Percentiles rank a stretch among this genome's conserved stretches.
These are phyloP conservation scores for Melitaea athalia DNA, from an alignment of 2,888 invertebrate species.

Conservation along the genomic window DNA sequence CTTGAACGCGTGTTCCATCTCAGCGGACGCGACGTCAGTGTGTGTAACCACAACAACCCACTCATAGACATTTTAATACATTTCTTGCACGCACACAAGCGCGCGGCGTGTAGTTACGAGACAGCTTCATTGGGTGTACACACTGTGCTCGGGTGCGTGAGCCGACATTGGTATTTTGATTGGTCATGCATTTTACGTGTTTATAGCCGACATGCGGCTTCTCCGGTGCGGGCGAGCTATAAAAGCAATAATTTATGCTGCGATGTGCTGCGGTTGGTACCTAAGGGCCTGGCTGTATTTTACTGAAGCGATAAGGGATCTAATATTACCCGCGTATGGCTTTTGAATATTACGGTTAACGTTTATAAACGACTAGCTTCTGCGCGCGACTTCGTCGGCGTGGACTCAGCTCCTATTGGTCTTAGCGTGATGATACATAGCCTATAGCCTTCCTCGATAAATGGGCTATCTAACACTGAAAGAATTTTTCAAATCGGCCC, in stretches of 20 bases:
- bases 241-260: slow-evolving; percentile 73
- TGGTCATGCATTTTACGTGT: slow-evolving; percentile 83
- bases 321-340: slow-evolving; percentile 34
- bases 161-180: slow-evolving; percentile 81
- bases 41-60: slow-evolving; percentile 54
- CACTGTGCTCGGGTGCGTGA: slow-evolving; percentile 58
- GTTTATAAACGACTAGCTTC: slow-evolving; percentile 22
- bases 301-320: slow-evolving; percentile 39
- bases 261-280: slow-evolving; percentile 47
- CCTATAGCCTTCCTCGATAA: too few relatives aligned
- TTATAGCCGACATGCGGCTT: slow-evolving; percentile 67
- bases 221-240: slow-evolving; percentile 68
- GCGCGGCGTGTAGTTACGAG: slow-evolving; percentile 24
- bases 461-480: too few relatives aligned
- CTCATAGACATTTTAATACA: slow-evolving; percentile 37
- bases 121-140: slow-evolving; percentile 18
- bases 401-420: too few relatives aligned
- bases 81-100: slow-evolving; percentile 35
- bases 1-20: slow-evolving; percentile 79
- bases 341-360: slow-evolving; percentile 26
- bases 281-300: slow-evolving; percentile 50
- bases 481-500: too few relatives aligned
- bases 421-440: too few relatives aligned
- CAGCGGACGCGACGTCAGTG: slow-evolving; percentile 60
- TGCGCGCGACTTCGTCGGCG: too few relatives aligned